Conservation (phyloP, 1,140 invertebrate genomes). For the Agrypnia vestita region DNA sequence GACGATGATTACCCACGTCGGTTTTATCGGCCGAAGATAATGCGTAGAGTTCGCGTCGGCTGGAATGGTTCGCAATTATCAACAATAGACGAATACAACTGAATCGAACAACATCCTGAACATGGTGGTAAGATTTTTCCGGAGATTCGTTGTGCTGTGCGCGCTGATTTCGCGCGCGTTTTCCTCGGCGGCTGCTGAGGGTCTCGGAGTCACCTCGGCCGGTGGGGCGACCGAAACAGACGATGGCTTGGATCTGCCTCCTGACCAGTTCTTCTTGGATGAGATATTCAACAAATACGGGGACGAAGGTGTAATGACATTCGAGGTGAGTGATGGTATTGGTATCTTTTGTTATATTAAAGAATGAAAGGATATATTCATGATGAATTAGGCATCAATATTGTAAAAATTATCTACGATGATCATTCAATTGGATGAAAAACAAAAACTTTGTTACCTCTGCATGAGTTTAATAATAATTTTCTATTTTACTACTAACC, state of each 20-base stretch:
- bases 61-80: background rate
- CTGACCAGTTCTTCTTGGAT: conserved; percentile 71
- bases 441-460: too few species aligned
- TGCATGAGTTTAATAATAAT: too few species aligned
- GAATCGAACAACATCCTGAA: background rate
- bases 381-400: too few species aligned
- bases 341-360: too few species aligned
- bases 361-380: too few species aligned
- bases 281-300: conserved; percentile 78
- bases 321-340: conserved; percentile 76
- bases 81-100: conserved; percentile 5
- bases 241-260: conserved; percentile 61
- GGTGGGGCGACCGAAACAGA: conserved; percentile 60
- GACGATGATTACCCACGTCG: background rate
- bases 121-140: conserved; percentile 62
- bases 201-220: conserved; percentile 60
- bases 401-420: too few species aligned
- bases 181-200: conserved; percentile 51
- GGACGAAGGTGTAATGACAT: conserved; percentile 74
- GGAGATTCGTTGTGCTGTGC: conserved; percentile 64
- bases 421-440: too few species aligned
- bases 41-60: background rate
- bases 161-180: conserved; percentile 64
- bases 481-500: too few species aligned
- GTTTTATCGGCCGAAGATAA: background rate